Percentiles rank a stretch among this genome's conserved stretches.
Evolutionary conservation across 1,140 invertebrate genomes (phyloP).

Genomic region (Parasteatoda tepidariorum): DNA sequence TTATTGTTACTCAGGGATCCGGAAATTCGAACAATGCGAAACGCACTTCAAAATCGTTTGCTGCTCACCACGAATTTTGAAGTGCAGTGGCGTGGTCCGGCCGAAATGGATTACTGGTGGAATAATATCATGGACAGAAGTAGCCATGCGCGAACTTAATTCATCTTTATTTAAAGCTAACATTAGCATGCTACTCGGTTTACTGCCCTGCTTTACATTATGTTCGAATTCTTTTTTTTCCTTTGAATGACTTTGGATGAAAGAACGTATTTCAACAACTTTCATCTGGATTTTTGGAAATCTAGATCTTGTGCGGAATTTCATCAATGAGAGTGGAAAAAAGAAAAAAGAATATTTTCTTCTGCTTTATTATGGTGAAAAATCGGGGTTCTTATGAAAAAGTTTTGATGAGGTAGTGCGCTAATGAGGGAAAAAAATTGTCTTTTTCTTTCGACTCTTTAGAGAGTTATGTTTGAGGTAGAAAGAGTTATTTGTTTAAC

Average conservation of each 20-base stretch:
- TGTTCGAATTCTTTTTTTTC: no score
- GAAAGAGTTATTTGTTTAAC: no score
- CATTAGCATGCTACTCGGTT: not conserved
- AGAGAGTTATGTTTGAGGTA: no score
- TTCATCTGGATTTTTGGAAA: not conserved
- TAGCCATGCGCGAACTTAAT: not conserved
- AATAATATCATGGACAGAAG: not conserved
- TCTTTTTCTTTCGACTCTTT: not conserved
- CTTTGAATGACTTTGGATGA: not conserved
- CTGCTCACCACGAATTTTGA: not conserved
- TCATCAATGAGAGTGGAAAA: not conserved
- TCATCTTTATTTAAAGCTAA: not conserved
- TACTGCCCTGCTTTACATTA: not conserved
- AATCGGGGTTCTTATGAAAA: not conserved
- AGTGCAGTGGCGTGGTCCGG: not conserved
- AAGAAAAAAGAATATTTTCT: no score
- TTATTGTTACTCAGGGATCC: constrained; percentile 28
- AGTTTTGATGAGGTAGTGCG: not conserved
- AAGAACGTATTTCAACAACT: not conserved
- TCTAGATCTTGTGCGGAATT: not conserved
- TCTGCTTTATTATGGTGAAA: not conserved
- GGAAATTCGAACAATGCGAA: constrained; percentile 30
- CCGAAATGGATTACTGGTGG: not conserved
- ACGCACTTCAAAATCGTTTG: not conserved
- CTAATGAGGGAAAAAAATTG: not conserved